These are phyloP conservation scores for Odontothrips loti DNA, from an alignment of 2,888 invertebrate species.

Conservation along the genomic window DNA sequence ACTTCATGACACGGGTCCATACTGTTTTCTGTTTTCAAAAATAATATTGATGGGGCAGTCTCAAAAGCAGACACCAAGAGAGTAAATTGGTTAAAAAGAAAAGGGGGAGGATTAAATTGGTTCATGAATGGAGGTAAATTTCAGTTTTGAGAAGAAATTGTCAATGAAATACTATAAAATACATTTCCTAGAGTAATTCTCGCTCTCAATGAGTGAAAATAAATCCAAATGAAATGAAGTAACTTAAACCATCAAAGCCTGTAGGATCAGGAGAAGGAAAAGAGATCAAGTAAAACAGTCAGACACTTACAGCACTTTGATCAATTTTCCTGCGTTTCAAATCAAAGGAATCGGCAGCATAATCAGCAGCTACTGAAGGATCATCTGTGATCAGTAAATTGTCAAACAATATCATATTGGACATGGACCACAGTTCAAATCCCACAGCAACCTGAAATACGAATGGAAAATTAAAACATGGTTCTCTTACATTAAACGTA, in stretches of 20 bases:
- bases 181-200: no score
- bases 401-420: conserved; percentile 89
- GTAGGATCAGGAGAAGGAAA: background rate
- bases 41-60: background rate
- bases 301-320: conserved; percentile 67
- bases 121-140: no score
- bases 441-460: conserved; percentile 78
- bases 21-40: conserved; percentile 53
- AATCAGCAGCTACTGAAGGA: conserved; percentile 66
- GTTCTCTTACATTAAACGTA: conserved; percentile 24
- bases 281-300: background rate
- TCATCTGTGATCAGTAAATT: conserved; percentile 90
- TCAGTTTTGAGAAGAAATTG: no score
- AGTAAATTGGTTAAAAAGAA: background rate
- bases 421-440: conserved; percentile 98
- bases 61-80: background rate
- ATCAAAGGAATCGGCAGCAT: conserved; percentile 78
- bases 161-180: no score
- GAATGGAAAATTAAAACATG: conserved; percentile 35
- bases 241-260: no score
- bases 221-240: no score
- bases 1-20: conserved; percentile 69
- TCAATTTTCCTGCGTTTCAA: conserved; percentile 78
- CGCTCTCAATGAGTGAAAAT: no score
- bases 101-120: background rate